Conservation (phyloP, 2,113 vertebrate genomes). For the Panthera uncia region DNA sequence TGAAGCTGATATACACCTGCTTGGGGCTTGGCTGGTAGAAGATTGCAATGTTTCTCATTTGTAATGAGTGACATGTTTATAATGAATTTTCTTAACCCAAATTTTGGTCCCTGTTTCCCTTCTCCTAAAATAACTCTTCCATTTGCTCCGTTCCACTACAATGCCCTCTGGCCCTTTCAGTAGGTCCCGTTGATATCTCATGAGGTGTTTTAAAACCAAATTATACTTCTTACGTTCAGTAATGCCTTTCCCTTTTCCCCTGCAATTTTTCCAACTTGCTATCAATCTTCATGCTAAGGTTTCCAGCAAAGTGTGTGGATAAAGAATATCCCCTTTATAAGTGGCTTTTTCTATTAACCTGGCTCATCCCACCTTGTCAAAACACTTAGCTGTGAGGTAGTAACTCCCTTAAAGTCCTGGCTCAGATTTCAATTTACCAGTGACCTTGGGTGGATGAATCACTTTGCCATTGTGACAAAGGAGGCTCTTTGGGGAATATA, state of each 20-base stretch:
- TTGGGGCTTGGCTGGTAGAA: neutral
- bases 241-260: conserved; percentile 18
- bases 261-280: conserved; percentile 51
- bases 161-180: neutral
- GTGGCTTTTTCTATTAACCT: conserved; percentile 67
- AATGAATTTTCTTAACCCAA: conserved; percentile 58
- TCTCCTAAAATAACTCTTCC: conserved; percentile 59
- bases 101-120: neutral
- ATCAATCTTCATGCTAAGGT: conserved; percentile 60
- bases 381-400: conserved; percentile 49
- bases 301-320: conserved; percentile 42
- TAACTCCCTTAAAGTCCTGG: conserved; percentile 37
- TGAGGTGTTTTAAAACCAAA: conserved; percentile 37
- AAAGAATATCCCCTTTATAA: conserved; percentile 41
- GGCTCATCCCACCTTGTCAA: conserved; percentile 68
- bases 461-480: conserved; percentile 44
- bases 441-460: conserved; percentile 66
- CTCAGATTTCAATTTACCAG: conserved; percentile 64
- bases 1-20: neutral
- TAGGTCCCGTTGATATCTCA: neutral
- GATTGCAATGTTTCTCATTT: conserved; percentile 39
- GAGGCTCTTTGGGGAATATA: neutral
- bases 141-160: neutral
- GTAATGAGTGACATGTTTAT: conserved; percentile 51
- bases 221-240: neutral